Conservation (phyloP, 2,113 vertebrate species). For the Plotosus lineatus region DNA sequence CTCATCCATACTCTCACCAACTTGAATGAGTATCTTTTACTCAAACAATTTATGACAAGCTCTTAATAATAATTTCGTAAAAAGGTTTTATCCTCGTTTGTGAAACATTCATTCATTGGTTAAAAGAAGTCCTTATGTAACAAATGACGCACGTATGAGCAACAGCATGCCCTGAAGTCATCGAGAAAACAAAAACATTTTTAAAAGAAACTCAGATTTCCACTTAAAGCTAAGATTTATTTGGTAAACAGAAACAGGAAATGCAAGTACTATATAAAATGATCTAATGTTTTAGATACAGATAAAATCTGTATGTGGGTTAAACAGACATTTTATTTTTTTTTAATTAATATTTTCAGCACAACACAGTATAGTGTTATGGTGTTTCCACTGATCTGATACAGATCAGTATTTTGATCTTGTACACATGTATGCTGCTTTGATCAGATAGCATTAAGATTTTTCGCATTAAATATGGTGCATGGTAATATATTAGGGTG, state of each 20-base stretch:
- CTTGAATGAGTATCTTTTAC: neutral
- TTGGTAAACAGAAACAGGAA: neutral
- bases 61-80: neutral
- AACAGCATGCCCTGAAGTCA: constrained; percentile 13
- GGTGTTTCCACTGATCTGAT: too few relatives aligned
- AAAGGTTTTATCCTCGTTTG: neutral
- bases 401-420: too few relatives aligned
- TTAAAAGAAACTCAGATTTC: constrained; percentile 19
- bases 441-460: too few relatives aligned
- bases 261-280: neutral
- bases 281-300: neutral
- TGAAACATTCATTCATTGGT: neutral
- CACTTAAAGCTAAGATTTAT: neutral
- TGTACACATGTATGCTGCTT: too few relatives aligned
- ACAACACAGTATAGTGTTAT: too few relatives aligned
- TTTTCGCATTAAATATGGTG: too few relatives aligned
- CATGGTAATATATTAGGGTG: too few relatives aligned
- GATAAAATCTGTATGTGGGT: neutral
- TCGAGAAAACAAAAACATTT: constrained; percentile 35
- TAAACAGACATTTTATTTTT: neutral
- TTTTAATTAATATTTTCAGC: too few relatives aligned
- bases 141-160: constrained; percentile 26
- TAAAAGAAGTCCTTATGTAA: neutral
- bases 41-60: constrained; percentile 2
- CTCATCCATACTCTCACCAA: neutral